Evolutionary conservation across 2,797 vertebrate species (phyloP), one percentile per base, ranked within the genome.

Genomic region (Notamacropus eugenii): DNA sequence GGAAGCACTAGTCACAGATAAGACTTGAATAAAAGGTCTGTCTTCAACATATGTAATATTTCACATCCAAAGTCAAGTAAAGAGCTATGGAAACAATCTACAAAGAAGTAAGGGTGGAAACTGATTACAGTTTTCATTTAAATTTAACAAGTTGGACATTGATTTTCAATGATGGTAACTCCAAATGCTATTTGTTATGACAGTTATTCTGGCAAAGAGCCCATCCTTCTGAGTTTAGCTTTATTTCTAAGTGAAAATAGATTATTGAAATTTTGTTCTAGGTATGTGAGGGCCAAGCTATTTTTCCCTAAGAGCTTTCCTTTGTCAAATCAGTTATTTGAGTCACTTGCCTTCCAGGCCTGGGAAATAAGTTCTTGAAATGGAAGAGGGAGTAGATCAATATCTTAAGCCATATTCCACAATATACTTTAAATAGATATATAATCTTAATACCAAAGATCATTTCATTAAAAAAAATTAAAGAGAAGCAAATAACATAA

Each of bases 331-430:
- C 94, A 94, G 59, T 55, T 57, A 4, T 92, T 90, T 91, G 55
- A 92, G 40, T 92, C 92, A 56, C 93, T 92, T 94, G 91, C 94
- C 93, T 96, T 95, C 54, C 52, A 91, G 90, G 29, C 92, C 34
- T 22, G 29, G 62, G 40, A 50, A 92, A 54, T 55, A 90, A 55
- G 52, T 62, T 95, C 96, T 96, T 97, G 97, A 97, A 95, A 95
- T 96, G 96, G 56, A 95, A 34, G 67, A 94, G 56, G 92, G 95
- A 94, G 95, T 34, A n/a, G 62, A n/a, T 74, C 34, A 74, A n/a
- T 74, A 74, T 74, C 14, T 74, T n/a, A 74, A 74, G 5, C 5
- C 31, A 74, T 74, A 74, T 74, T 74, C 14, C 62, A 74, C 34
- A 74, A 74, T 74, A 74, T 0, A 74, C n/a, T 74, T 74, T n/a